phyloP scores from a whole-genome alignment of 92 coral and sea anemone species.

The Nematostella vectensis region DNA sequence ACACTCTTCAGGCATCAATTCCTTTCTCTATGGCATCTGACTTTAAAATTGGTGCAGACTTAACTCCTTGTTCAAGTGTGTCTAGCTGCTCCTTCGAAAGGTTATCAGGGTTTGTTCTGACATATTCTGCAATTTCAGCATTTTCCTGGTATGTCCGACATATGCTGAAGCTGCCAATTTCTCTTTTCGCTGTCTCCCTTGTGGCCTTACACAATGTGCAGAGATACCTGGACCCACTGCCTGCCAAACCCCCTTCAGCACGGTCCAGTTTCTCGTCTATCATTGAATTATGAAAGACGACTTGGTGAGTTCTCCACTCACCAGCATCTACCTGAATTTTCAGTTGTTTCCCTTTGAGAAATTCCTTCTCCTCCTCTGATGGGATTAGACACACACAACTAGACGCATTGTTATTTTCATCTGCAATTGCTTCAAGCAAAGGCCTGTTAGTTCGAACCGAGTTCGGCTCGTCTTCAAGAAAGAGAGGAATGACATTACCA shows the following conservation, averaged over 20 bases:
- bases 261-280: slow-evolving; percentile 9
- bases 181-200: slow-evolving; percentile 6
- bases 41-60: slow-evolving; percentile 1
- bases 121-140: neutral
- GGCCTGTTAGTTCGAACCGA: slow-evolving; percentile 9
- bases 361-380: neutral
- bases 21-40: slow-evolving; percentile 4
- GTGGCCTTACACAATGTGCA: slow-evolving; percentile 12
- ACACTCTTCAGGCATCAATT: no score
- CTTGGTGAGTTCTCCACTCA: neutral
- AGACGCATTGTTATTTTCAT: slow-evolving; percentile 2
- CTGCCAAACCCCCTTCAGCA: slow-evolving; percentile 9
- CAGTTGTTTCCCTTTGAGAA: neutral
- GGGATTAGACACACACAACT: neutral
- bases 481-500: neutral
- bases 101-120: slow-evolving; percentile 6
- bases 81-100: neutral
- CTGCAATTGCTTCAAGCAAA: slow-evolving; percentile 8
- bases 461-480: slow-evolving; percentile 5
- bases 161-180: slow-evolving; percentile 4
- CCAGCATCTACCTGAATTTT: neutral
- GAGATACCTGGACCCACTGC: slow-evolving; percentile 3
- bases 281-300: slow-evolving; percentile 5
- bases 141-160: slow-evolving; percentile 8
- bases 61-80: slow-evolving; percentile 3